phyloP scores from a whole-genome alignment of 2,797 vertebrate species.

The Gymnothorax reevesii region DNA sequence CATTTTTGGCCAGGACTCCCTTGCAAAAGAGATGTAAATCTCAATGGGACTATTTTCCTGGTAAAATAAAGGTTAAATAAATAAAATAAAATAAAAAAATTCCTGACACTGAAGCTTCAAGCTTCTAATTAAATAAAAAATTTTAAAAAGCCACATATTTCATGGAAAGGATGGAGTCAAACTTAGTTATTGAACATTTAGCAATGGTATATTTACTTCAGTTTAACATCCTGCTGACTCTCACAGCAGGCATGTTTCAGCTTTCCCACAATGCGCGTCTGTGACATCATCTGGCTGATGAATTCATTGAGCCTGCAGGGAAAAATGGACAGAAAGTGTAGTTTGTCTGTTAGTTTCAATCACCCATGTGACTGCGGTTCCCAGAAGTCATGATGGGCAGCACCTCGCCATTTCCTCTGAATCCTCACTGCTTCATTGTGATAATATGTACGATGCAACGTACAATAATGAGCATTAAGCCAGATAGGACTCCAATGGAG shows the following conservation, averaged over 20 bases:
- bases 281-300: neutral
- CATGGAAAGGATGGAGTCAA: neutral
- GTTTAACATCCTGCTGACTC: neutral
- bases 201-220: neutral
- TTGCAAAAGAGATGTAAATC: too few relatives aligned
- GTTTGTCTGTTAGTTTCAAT: neutral
- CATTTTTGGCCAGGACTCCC: too few relatives aligned
- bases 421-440: neutral
- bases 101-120: too few relatives aligned
- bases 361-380: neutral
- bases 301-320: neutral
- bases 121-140: too few relatives aligned
- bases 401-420: neutral
- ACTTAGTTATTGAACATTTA: too few relatives aligned
- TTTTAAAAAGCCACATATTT: neutral
- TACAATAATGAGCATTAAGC: neutral
- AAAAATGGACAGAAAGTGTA: neutral
- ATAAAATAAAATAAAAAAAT: too few relatives aligned
- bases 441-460: constrained; percentile 12
- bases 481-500: constrained; percentile 1
- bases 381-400: neutral
- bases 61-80: too few relatives aligned
- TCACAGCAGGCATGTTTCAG: neutral
- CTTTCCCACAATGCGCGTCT: neutral
- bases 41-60: too few relatives aligned